A percentile compares a stretch with the other conserved stretches of the same genome.
Evolutionary conservation across 2,113 vertebrate genomes (phyloP).

Genomic region (Ornithorhynchus anatinus): DNA sequence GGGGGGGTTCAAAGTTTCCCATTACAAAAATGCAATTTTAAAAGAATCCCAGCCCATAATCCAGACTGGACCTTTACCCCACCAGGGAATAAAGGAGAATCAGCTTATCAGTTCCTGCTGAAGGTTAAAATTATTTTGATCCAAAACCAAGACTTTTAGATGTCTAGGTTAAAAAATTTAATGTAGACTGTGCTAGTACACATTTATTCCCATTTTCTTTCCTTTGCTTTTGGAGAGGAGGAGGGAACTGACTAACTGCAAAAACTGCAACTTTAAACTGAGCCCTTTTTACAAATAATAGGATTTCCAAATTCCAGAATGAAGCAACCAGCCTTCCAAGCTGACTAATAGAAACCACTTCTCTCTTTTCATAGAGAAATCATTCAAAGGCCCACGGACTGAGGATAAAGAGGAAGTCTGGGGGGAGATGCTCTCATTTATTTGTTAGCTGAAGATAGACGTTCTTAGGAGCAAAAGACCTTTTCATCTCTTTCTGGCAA

Average conservation of each 20-base stretch:
- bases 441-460: not conserved
- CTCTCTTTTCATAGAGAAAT: not conserved
- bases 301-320: not conserved
- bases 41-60: not conserved
- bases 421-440: not conserved
- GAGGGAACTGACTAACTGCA: not conserved
- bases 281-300: not conserved
- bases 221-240: not conserved
- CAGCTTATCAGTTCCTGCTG: not conserved
- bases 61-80: not conserved
- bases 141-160: not conserved
- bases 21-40: conserved; percentile 1
- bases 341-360: not conserved
- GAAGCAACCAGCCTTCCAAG: not conserved
- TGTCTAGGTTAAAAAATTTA: not conserved
- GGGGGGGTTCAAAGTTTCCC: conserved; percentile 1
- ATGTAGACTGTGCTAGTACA: no score
- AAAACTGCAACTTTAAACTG: not conserved
- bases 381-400: not conserved
- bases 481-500: not conserved
- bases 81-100: not conserved
- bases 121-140: not conserved
- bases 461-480: not conserved
- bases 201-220: no score
- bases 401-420: no score